Conservation (phyloP, 2,797 vertebrate species). For the Tadarida brasiliensis region DNA sequence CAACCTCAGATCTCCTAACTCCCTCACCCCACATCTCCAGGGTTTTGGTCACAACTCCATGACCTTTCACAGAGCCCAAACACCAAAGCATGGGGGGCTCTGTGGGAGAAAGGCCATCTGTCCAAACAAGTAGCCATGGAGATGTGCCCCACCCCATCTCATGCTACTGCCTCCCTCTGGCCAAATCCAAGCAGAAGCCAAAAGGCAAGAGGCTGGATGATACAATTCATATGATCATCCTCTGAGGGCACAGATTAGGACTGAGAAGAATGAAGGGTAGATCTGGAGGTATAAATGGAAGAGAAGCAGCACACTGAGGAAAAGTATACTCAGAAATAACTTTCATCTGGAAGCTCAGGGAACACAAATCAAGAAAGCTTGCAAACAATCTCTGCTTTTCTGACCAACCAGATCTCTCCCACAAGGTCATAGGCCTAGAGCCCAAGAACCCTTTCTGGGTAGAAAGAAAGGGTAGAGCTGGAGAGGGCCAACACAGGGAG, state of each 20-base stretch:
- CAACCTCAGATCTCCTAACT: not conserved
- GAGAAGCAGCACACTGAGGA: not conserved
- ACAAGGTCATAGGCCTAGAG: not conserved
- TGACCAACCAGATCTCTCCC: not conserved
- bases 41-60: not conserved
- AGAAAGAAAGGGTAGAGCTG: not conserved
- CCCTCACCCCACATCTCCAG: not conserved
- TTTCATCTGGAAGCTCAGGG: not conserved
- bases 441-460: not conserved
- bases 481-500: not conserved
- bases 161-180: not conserved
- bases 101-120: not conserved
- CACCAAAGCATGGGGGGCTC: not conserved
- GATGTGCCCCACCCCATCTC: not conserved
- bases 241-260: not conserved
- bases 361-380: slow-evolving; percentile 6
- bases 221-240: not conserved
- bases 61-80: not conserved
- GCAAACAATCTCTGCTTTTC: not conserved
- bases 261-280: not conserved
- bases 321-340: not conserved
- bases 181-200: slow-evolving; percentile 21
- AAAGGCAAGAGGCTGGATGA: not conserved
- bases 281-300: not conserved
- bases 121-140: not conserved